Evolutionary conservation across 2,888 invertebrate species (phyloP), one percentile per base, ranked within the genome.

Genomic region (Heliconius hortense): DNA sequence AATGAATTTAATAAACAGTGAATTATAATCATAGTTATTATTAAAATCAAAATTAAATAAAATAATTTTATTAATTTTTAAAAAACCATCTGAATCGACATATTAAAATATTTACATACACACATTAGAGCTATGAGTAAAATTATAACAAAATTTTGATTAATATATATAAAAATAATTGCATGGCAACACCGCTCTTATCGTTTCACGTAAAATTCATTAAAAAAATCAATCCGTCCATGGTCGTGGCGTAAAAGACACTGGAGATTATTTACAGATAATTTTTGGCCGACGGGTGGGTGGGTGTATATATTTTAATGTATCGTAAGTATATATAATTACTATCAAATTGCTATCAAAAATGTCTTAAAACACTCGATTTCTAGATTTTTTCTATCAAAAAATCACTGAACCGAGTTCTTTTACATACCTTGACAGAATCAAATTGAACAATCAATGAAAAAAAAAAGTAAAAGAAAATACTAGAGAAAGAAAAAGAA

Each of bases 331-430:
- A 39, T 13, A 48, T 26, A 10, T 15, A 60, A 35, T 39, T 39
- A 60, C 43, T 60, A 67, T 35, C 18, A 43, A 60, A 78, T 73
- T 78, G 79, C 77, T 78, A 80, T 78, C 79, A 76, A 71, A 60
- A 72, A 63, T 67, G 59, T 72, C 26, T 28, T 48, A 31, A 67
- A 31, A 79, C 90, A 76, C 91, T 90, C 88, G 84, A 89, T 89
- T 93, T 84, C 79, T 91, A 85, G 90, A 89, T 84, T 91, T 93
- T 93, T 93, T 91, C 26, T 62, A 39, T 80, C 13, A 88, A 91
- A 93, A 93, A 91, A 88, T 83, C 91, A 89, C 87, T 85, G 82
- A 93, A 91, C 85, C 87, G 85, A 88, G 91, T 90, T 84, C 91
- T 77, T 77, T 77, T 56, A 60, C 82, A 67, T 3, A 69, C 81